Evolutionary conservation across 2,113 vertebrate genomes (phyloP).

Genomic region (Butastur rufipennis): DNA sequence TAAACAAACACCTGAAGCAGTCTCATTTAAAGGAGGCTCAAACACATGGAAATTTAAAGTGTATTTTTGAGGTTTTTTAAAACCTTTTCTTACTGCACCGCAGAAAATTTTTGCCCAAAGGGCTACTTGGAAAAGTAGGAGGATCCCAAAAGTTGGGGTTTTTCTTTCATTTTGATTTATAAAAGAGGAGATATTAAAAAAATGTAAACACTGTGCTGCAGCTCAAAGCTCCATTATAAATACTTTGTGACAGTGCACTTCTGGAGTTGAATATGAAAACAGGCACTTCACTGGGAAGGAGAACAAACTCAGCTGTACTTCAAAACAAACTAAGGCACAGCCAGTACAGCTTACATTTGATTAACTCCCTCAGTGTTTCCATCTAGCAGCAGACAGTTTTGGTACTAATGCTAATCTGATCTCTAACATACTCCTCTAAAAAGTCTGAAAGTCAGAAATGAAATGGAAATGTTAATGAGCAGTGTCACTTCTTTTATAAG

Average conservation of each 20-base stretch:
- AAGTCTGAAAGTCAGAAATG: not conserved
- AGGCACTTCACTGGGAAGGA: not conserved
- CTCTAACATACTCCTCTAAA: not conserved
- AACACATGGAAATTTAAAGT: not conserved
- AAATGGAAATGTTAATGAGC: not conserved
- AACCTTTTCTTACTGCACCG: not conserved
- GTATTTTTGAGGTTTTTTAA: not conserved
- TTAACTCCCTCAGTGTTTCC: not conserved
- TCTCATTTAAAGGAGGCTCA: not conserved
- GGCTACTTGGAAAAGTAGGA: not conserved
- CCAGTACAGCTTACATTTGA: not conserved
- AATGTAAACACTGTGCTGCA: not conserved
- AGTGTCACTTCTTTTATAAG: not conserved
- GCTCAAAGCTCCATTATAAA: not conserved
- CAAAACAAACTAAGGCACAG: not conserved
- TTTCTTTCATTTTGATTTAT: not conserved
- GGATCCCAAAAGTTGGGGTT: not conserved
- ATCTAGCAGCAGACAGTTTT: not conserved
- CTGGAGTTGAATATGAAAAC: not conserved
- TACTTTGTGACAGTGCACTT: not conserved
- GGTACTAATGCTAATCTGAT: not conserved
- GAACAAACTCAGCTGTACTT: constrained; percentile 9
- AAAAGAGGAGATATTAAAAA: not conserved
- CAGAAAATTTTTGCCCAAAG: not conserved
- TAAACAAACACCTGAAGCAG: not conserved